Evolutionary conservation across 2,888 invertebrate genomes (phyloP).

Genomic region (Plagodis dolabraria): DNA sequence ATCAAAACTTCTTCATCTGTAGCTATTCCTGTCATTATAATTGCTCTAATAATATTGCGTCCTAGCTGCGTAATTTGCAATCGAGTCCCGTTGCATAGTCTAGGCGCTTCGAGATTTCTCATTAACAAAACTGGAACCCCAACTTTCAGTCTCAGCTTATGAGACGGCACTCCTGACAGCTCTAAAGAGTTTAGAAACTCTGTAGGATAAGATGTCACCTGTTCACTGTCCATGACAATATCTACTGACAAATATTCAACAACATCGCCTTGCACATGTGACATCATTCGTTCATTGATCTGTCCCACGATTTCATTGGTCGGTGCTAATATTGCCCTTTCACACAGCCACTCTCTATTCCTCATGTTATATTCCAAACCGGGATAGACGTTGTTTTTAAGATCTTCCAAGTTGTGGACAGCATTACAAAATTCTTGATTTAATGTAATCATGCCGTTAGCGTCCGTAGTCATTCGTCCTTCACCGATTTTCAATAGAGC

Average conservation of each 20-base stretch:
- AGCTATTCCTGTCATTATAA: slow-evolving; percentile 31
- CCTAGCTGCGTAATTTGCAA: no score
- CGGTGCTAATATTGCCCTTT: slow-evolving; percentile 4
- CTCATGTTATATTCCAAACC: slow-evolving; percentile 1
- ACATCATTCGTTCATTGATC: background rate
- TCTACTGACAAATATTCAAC: background rate
- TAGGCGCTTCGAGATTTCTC: no score
- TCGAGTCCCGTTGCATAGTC: no score
- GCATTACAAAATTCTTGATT: background rate
- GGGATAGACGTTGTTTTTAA: background rate
- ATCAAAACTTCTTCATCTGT: no score
- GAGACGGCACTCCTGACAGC: slow-evolving; percentile 1
- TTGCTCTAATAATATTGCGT: no score
- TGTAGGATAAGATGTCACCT: slow-evolving; percentile 1
- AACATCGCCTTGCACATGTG: background rate
- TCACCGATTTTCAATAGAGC: slow-evolving; percentile 2
- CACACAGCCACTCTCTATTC: slow-evolving; percentile 3
- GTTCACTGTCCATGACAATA: background rate
- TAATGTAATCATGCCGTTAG: background rate
- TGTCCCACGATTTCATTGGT: slow-evolving; percentile 2
- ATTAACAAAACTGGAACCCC: slow-evolving; percentile 3
- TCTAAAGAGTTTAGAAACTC: slow-evolving; percentile 10
- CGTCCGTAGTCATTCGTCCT: background rate
- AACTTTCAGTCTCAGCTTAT: slow-evolving; percentile 2
- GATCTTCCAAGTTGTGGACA: background rate